These are phyloP conservation scores for Climacteris rufus DNA, from an alignment of 2,113 vertebrate species.

Conservation along the genomic window DNA sequence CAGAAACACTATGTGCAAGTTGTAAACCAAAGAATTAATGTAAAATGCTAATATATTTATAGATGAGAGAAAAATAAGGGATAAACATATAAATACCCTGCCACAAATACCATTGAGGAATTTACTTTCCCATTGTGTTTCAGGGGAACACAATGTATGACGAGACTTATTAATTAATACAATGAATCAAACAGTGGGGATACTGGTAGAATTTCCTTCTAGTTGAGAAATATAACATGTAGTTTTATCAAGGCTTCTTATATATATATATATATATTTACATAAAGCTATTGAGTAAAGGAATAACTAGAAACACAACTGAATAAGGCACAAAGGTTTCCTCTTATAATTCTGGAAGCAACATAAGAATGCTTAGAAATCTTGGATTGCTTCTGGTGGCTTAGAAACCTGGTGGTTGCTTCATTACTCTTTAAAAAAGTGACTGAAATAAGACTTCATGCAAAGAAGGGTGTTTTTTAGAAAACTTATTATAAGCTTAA, in stretches of 20 bases:
- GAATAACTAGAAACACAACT: neutral
- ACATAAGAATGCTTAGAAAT: neutral
- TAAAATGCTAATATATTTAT: neutral
- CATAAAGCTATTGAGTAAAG: neutral
- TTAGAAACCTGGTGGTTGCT: neutral
- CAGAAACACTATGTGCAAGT: neutral
- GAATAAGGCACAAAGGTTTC: neutral
- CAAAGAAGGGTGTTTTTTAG: neutral
- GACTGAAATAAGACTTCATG: neutral
- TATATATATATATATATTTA: neutral
- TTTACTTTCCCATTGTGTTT: conserved; percentile 1
- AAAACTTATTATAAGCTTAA: neutral
- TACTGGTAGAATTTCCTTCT: neutral
- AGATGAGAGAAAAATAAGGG: neutral
- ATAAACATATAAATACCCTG: neutral
- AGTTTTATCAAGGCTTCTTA: neutral
- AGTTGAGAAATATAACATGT: neutral
- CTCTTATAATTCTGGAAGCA: neutral
- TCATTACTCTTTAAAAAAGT: neutral
- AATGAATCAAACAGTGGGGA: neutral
- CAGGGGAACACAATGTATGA: neutral
- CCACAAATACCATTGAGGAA: neutral
- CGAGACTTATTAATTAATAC: neutral
- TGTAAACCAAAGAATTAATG: neutral
- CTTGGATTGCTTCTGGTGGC: neutral